Base-by-base conservation (phyloP, 2,888 invertebrate species). In the Xylota sylvarum region DNA sequence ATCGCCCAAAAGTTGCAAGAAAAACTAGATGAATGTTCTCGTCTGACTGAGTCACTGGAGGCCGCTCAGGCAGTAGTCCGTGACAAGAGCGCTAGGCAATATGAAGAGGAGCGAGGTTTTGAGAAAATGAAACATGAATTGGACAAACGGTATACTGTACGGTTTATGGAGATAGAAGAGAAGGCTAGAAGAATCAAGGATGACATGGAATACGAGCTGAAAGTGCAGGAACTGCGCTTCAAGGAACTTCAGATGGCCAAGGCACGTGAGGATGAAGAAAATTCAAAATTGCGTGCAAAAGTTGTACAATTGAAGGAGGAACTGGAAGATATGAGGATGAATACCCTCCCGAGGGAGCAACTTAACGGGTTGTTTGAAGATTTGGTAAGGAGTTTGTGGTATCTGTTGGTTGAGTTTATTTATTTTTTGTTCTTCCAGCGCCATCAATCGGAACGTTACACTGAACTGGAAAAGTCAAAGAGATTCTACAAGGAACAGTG, bases 401-500 rank as follows among this genome's bases (percentile, higher is more conserved):
- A 14, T 3, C 23, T 23, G 1, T 62, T 23, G 6, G 10, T 32
- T 60, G 12, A 30, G 37, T 30, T n/a, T 2, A 43, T 19, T 52
- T 4, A 30, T 27, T 46, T 85, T 0, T 67, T 35, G 58, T 37
- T 58, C 50, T 80, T 37, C 9, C 43, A 90, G 89, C 88, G 88
- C 5, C 43, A 86, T 5, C 91, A 91, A 52, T 89, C 89, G 89
- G 94, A 95, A 89, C 95, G 95, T 89, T 93, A 95, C 60, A 93
- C 94, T 82, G 94, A 94, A 74, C 94, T 95, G 2, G 93, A 94
- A 73, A 94, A 94, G 76, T 95, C 95, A 43, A 96, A 96, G 91
- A 93, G 94, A 12, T 96, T 95, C 90, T 97, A 96, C 92, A 96
- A 96, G 90, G 95, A 95, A 89, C 95, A 96, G 90, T 97, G 96